Base-by-base conservation (phyloP, 1,140 invertebrate genomes). In the Saccostrea cuccullata region DNA sequence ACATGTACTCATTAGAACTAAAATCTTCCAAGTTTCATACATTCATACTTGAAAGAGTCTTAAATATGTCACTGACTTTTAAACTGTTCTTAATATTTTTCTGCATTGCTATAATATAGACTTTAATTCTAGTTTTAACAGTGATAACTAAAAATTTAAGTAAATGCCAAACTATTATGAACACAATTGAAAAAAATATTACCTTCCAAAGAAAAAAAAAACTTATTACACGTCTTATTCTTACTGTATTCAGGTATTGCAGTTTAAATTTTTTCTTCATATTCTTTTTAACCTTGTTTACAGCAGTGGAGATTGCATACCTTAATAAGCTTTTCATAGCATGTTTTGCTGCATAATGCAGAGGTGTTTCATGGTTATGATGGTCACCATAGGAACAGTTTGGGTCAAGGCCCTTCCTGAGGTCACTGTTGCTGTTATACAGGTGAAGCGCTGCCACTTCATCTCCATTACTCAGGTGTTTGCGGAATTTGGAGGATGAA, bases 391-490 rank as follows among this genome's bases (percentile, higher is more conserved):
- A 97, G 86, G 96, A 97, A 82, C 96, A 94, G 94, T 97, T 97
- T 2, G 97, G 97, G 93, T 97, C 96, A n/a, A 97, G 94, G 87
- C 95, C 96, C 91, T 96, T 96, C 83, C 96, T 94, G 23, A 97
- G 93, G 90, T 97, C 96, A 64, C 96, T 95, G 89, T 96, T 96
- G 92, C 95, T 96, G 92, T 96, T 96, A 92, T 96, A 96, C 55
- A 96, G 94, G 93, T 96, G 96, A 95, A 97, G 96, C 26, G 96
- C 97, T 86, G 96, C 96, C 93, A 96, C 96, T 93, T 97, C 97
- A 93, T 97, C 96, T 40, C 96, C 96, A 95, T 96, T 96, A 93
- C 96, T 96, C n/a, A 97, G 95, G 93, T 97, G 96, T 92, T 97
- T 97, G 90, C 96, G 96, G 92, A 97, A 97, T 93, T 97, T 97